Base-by-base conservation (phyloP, 2,888 invertebrate genomes). In the Drosophila anomalata region DNA sequence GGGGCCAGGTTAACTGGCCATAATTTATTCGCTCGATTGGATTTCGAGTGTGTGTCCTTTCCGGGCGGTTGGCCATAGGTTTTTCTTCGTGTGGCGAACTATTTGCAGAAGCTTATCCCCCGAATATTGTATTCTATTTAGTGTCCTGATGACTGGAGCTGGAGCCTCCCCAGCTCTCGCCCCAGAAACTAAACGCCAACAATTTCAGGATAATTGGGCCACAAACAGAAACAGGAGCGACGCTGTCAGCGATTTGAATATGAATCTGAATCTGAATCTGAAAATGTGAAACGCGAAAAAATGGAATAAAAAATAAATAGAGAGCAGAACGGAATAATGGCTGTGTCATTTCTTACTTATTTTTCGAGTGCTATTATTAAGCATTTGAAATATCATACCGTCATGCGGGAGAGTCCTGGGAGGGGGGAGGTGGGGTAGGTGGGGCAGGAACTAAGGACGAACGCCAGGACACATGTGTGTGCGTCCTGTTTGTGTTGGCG, bases 301-400 rank as follows among this genome's bases (percentile, higher is more conserved):
- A 70, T 59, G 50, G 70, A 72, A 71, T 65, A 73, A 73, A 73
- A 66, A 78, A 84, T 75, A 78, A 62, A 78, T 72, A 84, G 77
- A 60, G 75, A 63, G 61, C 72, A 62, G 59, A 59, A 53, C 78
- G 66, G 67, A 87, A 87, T 85, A 87, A 87, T 68, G 73, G 82
- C 82, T 87, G 83, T 83, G 82, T 83, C 82, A 83, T 74, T 87
- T 77, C 39, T 87, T 77, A 31, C 79, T 55, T 67, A 77, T 69
- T 80, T 79, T 82, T 87, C 36, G 80, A 85, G 88, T 83, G 86
- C 80, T 83, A 77, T 87, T 83, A 83, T 83, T 83, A 82, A 82
- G 79, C 86, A 87, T 83, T 83, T 83, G 88, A 83, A 83, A 83
- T 85, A 87, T 83, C 88, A 83, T 79, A 87, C 86, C 76, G 77